Conservation (phyloP, 2,797 vertebrate species). For the Schizopygopsis malacanthus region DNA sequence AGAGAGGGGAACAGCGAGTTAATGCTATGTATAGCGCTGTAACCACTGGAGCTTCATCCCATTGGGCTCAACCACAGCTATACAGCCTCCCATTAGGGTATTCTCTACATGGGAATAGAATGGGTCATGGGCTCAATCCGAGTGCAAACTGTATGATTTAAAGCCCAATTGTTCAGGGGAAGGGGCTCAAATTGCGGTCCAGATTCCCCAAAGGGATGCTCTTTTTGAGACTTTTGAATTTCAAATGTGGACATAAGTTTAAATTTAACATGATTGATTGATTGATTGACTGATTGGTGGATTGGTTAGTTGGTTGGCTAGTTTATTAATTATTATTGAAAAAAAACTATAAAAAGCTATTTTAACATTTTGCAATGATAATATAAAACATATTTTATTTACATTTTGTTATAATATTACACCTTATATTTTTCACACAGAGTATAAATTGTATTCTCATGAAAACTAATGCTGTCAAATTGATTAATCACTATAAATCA, state of each 20-base stretch:
- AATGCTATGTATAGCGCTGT: slow-evolving; percentile 40
- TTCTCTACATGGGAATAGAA: slow-evolving; percentile 7
- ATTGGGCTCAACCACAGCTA: slow-evolving; percentile 22
- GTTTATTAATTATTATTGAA: no score
- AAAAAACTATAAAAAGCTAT: neutral
- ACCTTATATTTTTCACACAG: neutral
- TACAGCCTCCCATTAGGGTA: neutral
- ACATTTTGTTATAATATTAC: neutral
- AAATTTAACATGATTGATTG: no score
- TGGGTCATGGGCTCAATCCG: neutral
- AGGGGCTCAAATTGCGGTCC: neutral
- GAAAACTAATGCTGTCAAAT: no score
- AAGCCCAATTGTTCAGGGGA: neutral
- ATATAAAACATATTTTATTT: no score
- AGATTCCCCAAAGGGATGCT: no score
- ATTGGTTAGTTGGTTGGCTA: no score
- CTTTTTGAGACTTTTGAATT: no score
- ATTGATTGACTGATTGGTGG: no score
- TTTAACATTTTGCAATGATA: neutral
- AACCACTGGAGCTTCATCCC: slow-evolving; percentile 31
- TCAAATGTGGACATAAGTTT: no score
- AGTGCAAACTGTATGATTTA: neutral
- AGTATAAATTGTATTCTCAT: no score
- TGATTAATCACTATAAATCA: no score
- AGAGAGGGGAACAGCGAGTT: neutral